phyloP scores from a whole-genome alignment of 2,113 vertebrate genomes.

The Saguinus midas region DNA sequence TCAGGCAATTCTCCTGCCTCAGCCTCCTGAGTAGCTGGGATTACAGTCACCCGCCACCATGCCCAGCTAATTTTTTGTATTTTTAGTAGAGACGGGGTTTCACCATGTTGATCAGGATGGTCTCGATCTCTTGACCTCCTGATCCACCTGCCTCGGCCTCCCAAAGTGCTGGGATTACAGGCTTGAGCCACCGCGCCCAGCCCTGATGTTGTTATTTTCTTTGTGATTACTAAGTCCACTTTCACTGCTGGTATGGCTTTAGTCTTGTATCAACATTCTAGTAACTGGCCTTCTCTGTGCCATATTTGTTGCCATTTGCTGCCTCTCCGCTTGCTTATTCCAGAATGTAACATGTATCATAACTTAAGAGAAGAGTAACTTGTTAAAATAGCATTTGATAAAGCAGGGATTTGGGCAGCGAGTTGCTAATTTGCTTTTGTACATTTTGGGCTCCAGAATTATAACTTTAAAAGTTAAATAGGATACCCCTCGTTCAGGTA shows the following conservation, averaged over 20 bases:
- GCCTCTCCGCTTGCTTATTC: background rate
- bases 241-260: background rate
- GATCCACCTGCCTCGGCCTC: too few species aligned
- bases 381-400: background rate
- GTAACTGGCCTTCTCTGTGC: background rate
- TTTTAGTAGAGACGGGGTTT: too few species aligned
- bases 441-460: background rate
- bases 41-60: too few species aligned
- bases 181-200: too few species aligned
- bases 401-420: background rate
- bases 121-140: too few species aligned
- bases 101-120: too few species aligned
- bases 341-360: background rate
- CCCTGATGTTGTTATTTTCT: background rate
- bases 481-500: background rate
- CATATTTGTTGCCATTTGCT: background rate
- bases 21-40: too few species aligned
- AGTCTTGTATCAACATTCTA: background rate
- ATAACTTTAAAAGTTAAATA: background rate
- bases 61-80: too few species aligned
- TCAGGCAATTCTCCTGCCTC: too few species aligned
- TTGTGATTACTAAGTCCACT: background rate
- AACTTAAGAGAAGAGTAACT: background rate
- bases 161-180: too few species aligned
- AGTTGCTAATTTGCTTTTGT: background rate